Conservation (phyloP, 1,140 invertebrate genomes). For the Holotrichia oblita region DNA sequence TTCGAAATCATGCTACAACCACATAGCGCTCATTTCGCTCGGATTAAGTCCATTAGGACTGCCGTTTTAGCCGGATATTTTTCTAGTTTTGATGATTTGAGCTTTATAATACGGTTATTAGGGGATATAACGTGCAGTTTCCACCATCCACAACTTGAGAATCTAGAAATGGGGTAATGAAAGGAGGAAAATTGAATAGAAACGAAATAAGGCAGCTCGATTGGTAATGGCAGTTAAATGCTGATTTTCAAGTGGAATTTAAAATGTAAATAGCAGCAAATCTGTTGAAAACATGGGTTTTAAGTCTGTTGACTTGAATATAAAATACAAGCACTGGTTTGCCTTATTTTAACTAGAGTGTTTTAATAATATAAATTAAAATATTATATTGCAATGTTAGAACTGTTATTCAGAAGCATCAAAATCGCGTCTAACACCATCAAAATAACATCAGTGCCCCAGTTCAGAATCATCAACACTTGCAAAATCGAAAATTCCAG, state of each 20-base stretch:
- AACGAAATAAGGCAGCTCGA: neutral
- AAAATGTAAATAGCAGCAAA: slow-evolving; percentile 34
- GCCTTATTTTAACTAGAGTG: too few relatives aligned
- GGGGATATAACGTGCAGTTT: slow-evolving; percentile 50
- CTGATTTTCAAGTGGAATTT: slow-evolving; percentile 3
- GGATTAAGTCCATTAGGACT: slow-evolving; percentile 54
- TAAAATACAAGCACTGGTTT: too few relatives aligned
- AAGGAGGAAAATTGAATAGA: slow-evolving; percentile 47
- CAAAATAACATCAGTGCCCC: too few relatives aligned
- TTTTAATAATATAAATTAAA: too few relatives aligned
- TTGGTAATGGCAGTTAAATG: slow-evolving; percentile 39
- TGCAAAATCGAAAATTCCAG: too few relatives aligned
- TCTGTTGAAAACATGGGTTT: neutral
- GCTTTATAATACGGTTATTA: slow-evolving; percentile 52
- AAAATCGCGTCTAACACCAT: too few relatives aligned
- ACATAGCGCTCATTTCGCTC: slow-evolving; percentile 57
- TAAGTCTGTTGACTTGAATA: too few relatives aligned
- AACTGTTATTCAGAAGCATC: too few relatives aligned
- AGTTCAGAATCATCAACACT: too few relatives aligned
- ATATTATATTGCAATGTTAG: too few relatives aligned
- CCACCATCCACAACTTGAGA: slow-evolving; percentile 44
- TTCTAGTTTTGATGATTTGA: slow-evolving; percentile 53
- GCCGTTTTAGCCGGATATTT: slow-evolving; percentile 56
- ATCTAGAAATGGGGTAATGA: slow-evolving; percentile 47
- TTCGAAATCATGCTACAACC: too few relatives aligned